phyloP scores from a whole-genome alignment of 2,888 invertebrate species.

The Chironomus tentans region DNA sequence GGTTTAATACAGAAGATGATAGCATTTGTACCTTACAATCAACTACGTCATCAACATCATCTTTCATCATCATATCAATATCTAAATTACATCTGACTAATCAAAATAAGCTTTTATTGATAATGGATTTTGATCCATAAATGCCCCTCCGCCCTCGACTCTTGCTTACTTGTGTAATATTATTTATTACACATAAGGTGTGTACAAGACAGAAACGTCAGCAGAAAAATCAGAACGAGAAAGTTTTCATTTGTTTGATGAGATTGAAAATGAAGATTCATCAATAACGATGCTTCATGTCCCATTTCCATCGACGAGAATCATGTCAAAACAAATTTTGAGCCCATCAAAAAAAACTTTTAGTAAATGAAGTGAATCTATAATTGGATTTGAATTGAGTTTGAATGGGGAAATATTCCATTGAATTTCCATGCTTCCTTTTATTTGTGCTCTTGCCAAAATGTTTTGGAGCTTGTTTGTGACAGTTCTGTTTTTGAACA shows the following conservation, averaged over 20 bases:
- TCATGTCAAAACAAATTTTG: not conserved
- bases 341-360: not conserved
- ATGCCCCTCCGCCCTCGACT: not conserved
- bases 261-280: not conserved
- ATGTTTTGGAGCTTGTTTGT: too few species aligned
- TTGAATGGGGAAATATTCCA: too few species aligned
- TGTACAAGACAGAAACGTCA: not conserved
- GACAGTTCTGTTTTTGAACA: too few species aligned
- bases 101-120: not conserved
- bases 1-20: too few species aligned
- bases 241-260: not conserved
- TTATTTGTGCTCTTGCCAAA: too few species aligned
- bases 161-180: not conserved
- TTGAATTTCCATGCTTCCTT: too few species aligned
- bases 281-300: not conserved
- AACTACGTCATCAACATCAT: not conserved
- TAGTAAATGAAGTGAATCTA: not conserved
- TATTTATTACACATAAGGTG: not conserved
- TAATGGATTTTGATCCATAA: not conserved
- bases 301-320: not conserved
- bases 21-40: not conserved
- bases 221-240: not conserved
- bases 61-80: conserved; percentile 8
- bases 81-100: conserved; percentile 7
- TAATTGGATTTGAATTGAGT: not conserved